Conservation (phyloP, 2,113 vertebrate genomes). For the Rousettus leschenaultii region DNA sequence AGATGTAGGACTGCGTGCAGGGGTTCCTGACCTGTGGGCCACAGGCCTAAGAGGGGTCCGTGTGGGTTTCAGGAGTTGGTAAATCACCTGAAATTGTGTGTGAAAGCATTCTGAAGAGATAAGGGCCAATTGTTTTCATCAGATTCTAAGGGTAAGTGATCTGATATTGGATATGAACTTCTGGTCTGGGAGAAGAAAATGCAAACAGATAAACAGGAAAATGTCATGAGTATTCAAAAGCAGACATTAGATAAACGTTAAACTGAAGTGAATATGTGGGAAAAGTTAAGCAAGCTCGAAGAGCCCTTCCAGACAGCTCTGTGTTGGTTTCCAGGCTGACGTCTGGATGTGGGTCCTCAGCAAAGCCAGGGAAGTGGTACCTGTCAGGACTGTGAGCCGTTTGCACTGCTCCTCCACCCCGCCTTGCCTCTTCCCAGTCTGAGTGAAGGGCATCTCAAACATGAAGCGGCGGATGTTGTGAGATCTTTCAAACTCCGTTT, state of each 20-base stretch:
- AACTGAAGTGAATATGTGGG: background rate
- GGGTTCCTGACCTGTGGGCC: background rate
- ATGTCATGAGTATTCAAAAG: background rate
- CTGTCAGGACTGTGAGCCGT: slow-evolving; percentile 93
- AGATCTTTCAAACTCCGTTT: slow-evolving; percentile 95
- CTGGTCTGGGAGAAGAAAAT: background rate
- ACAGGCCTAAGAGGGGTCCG: no score
- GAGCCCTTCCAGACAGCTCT: background rate
- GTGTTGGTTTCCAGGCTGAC: no score
- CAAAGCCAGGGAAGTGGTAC: slow-evolving; percentile 66
- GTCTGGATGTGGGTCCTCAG: background rate
- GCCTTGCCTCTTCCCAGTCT: slow-evolving; percentile 94
- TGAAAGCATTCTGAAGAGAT: background rate
- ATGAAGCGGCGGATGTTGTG: slow-evolving; percentile 98
- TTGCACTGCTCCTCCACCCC: slow-evolving; percentile 98
- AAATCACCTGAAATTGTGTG: background rate
- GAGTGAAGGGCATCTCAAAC: slow-evolving; percentile 98
- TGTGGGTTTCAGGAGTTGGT: background rate
- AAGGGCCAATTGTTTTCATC: background rate
- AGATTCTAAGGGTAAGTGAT: background rate
- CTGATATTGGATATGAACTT: background rate
- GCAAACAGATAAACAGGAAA: background rate
- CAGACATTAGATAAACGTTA: background rate
- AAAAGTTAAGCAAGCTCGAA: background rate
- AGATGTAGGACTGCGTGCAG: rapidly evolving